phyloP scores from a whole-genome alignment of 2,797 vertebrate species.

The Passerculus sandwichensis region DNA sequence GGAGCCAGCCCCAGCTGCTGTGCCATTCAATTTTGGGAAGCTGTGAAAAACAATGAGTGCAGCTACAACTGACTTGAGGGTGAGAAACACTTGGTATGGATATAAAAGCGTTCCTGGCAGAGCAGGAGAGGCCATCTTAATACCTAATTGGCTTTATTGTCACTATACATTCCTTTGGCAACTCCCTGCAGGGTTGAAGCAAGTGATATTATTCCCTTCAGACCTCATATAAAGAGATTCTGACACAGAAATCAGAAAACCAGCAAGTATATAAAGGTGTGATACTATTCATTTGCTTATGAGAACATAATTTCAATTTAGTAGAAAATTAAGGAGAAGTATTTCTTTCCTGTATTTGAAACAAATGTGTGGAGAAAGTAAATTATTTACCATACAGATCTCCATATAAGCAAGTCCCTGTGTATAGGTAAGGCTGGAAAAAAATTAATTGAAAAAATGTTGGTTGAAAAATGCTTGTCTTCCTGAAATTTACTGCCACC shows the following conservation, averaged over 20 bases:
- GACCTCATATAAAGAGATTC: not conserved
- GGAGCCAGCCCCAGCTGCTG: not conserved
- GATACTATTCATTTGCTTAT: not conserved
- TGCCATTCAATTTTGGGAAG: not conserved
- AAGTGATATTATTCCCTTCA: not conserved
- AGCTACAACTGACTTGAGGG: not conserved
- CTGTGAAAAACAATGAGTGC: not conserved
- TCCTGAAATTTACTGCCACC: not conserved
- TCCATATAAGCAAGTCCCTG: rapidly evolving
- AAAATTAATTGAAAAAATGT: not conserved
- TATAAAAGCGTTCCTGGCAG: not conserved
- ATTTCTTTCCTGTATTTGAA: not conserved
- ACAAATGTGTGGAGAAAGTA: not conserved
- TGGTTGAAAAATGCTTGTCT: not conserved
- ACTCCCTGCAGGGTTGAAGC: not conserved
- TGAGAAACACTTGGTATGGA: not conserved
- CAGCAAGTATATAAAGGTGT: not conserved
- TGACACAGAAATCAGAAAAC: not conserved
- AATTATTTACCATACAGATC: not conserved
- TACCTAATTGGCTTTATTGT: not conserved
- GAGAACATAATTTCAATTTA: not conserved
- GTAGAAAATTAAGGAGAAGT: not conserved
- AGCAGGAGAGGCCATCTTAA: not conserved
- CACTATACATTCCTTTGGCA: not conserved
- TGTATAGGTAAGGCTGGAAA: not conserved